Percentiles rank a stretch among this genome's conserved stretches.
Conservation (phyloP, 2,113 vertebrate species). For the Lethenteron camtschaticum region DNA sequence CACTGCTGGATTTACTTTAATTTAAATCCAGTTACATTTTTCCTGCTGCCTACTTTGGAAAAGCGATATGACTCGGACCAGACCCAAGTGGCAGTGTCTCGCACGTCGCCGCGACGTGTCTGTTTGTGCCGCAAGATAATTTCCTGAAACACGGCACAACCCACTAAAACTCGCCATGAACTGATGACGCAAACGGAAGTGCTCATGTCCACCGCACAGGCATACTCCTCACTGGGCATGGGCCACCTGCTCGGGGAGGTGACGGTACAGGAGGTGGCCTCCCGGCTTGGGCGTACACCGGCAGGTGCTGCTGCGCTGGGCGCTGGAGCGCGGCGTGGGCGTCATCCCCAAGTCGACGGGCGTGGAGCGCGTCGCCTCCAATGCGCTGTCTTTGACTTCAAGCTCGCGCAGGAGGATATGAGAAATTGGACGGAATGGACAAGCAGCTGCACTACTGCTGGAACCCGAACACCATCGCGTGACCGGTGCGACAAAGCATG, state of each 20-base stretch:
- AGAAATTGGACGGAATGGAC: constrained; percentile 23
- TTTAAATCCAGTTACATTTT: too few relatives aligned
- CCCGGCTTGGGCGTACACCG: constrained; percentile 16
- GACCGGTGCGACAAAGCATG: constrained; percentile 83
- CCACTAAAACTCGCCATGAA: too few relatives aligned
- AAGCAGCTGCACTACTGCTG: constrained; percentile 32
- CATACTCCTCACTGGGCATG: constrained; percentile 37
- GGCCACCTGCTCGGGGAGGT: constrained; percentile 25
- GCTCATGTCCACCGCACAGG: constrained; percentile 15
- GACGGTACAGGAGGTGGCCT: constrained; percentile 23
- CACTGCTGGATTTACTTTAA: too few relatives aligned
- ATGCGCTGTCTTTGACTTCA: constrained; percentile 30
- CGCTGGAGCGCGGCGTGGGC: constrained; percentile 28
- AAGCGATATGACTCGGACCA: too few relatives aligned
- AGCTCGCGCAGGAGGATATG: constrained; percentile 23
- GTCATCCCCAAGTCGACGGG: constrained; percentile 38
- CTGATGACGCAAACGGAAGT: too few relatives aligned
- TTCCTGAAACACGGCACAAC: too few relatives aligned
- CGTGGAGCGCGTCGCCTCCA: constrained; percentile 23
- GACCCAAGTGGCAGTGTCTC: too few relatives aligned
- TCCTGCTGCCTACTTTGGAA: too few relatives aligned
- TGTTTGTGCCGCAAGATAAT: too few relatives aligned
- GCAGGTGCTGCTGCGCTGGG: constrained; percentile 44
- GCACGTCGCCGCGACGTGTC: too few relatives aligned
- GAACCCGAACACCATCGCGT: constrained; percentile 63